These are phyloP conservation scores for Caracal caracal DNA, from an alignment of 2,113 vertebrate genomes.

Conservation along the genomic window DNA sequence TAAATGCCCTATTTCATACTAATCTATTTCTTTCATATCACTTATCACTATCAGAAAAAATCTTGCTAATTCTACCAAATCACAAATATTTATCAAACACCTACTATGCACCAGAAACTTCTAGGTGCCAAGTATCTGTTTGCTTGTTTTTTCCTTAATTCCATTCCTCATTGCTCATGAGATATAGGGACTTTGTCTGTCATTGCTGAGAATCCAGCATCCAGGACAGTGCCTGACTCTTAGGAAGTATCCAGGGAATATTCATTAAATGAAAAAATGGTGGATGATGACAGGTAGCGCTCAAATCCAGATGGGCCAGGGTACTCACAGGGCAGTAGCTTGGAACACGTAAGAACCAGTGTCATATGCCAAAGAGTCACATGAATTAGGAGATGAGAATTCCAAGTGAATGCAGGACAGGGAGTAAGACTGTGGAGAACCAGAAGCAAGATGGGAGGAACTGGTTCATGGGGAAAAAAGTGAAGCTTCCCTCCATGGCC, in stretches of 20 bases:
- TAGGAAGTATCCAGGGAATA: not conserved
- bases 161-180: not conserved
- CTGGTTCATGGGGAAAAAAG: not conserved
- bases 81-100: not conserved
- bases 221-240: not conserved
- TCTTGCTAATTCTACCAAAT: not conserved
- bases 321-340: not conserved
- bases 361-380: not conserved
- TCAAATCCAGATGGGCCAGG: not conserved
- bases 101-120: not conserved
- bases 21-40: not conserved
- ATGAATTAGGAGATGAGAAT: not conserved
- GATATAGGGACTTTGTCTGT: not conserved
- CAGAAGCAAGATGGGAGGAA: not conserved
- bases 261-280: not conserved
- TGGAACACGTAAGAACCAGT: not conserved
- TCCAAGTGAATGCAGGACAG: not conserved
- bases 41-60: not conserved
- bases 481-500: not conserved
- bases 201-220: not conserved
- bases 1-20: constrained; percentile 7
- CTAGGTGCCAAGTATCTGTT: not conserved
- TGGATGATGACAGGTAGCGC: not conserved
- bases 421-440: not conserved
- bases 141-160: not conserved